Evolutionary conservation across 2,797 vertebrate genomes (phyloP).

Genomic region (Carcharodon carcharias): DNA sequence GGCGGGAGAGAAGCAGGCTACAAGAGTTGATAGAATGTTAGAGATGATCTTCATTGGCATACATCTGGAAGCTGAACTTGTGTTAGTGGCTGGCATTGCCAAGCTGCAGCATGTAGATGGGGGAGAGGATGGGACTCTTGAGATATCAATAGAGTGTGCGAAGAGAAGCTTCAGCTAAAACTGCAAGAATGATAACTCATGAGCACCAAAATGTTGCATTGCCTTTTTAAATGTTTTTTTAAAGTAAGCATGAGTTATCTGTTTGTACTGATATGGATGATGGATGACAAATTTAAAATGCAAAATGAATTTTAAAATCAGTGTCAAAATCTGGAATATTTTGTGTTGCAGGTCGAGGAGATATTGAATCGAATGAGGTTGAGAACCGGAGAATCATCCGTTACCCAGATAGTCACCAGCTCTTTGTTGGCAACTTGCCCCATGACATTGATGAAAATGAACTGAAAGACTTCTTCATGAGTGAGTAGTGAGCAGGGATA

Average conservation of each 20-base stretch:
- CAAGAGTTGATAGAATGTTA: not conserved
- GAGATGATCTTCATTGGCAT: too few species aligned
- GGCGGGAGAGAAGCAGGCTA: not conserved
- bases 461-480: slow-evolving; percentile 97
- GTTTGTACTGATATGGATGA: not conserved
- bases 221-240: not conserved
- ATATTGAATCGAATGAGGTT: slow-evolving; percentile 75
- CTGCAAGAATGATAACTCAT: not conserved
- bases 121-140: not conserved
- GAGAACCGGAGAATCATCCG: slow-evolving; percentile 82
- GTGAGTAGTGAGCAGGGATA: slow-evolving; percentile 58
- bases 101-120: not conserved
- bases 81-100: not conserved
- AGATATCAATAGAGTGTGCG: not conserved
- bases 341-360: slow-evolving; percentile 73
- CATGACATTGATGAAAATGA: slow-evolving; percentile 99
- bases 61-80: not conserved
- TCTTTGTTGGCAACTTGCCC: slow-evolving; percentile 94
- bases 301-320: not conserved
- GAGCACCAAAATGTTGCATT: not conserved
- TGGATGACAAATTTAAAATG: not conserved
- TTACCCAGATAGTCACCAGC: slow-evolving; percentile 94
- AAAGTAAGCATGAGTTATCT: not conserved
- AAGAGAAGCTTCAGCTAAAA: not conserved
- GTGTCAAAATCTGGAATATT: not conserved